Conservation (phyloP, 2,113 vertebrate genomes). For the Actenoides hombroni region DNA sequence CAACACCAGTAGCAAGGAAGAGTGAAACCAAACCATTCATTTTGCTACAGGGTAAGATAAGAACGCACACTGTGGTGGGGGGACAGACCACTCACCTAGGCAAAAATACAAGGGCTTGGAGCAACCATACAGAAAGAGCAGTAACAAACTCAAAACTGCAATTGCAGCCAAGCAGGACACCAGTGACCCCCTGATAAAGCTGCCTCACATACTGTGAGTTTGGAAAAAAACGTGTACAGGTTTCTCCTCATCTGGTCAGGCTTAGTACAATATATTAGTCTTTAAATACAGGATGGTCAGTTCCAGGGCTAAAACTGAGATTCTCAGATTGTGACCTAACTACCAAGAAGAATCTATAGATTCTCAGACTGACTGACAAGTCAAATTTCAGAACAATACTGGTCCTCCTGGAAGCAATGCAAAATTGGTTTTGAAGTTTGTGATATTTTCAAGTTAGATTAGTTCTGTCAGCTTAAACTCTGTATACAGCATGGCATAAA, state of each 20-base stretch:
- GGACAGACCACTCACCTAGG: background rate
- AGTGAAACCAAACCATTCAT: background rate
- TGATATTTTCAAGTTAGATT: background rate
- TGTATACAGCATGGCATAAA: background rate
- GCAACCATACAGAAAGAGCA: background rate
- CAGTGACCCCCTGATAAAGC: background rate
- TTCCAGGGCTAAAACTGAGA: background rate
- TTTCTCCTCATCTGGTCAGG: background rate
- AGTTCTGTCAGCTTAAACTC: background rate
- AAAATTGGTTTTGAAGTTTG: background rate
- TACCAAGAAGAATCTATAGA: background rate
- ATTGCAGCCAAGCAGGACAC: background rate
- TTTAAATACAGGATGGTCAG: background rate
- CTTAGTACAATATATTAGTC: background rate
- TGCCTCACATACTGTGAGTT: background rate
- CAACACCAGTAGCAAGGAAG: background rate
- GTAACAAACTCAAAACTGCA: background rate
- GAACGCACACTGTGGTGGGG: background rate
- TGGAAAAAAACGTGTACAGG: background rate
- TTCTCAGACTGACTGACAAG: fast-evolving
- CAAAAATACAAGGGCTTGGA: background rate
- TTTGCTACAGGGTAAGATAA: background rate
- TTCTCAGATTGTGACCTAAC: background rate
- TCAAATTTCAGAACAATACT: background rate
- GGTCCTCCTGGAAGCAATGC: background rate